These are phyloP conservation scores for Drosophila takahashii DNA, from an alignment of 1,140 invertebrate genomes.

Conservation along the genomic window DNA sequence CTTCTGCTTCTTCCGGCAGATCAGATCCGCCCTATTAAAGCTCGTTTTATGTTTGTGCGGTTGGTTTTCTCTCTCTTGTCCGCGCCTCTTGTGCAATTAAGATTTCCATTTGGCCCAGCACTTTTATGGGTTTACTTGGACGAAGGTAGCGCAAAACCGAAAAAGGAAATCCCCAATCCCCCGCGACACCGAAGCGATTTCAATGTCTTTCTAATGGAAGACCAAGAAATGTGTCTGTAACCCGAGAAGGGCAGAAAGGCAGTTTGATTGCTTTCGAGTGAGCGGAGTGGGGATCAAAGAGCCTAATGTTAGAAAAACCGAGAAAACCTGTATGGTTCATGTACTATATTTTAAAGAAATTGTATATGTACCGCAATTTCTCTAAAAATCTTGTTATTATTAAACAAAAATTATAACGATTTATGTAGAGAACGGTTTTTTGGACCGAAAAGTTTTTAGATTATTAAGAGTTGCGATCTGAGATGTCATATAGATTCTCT, in stretches of 20 bases:
- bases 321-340: neutral
- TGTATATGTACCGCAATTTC: neutral
- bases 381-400: too few species aligned
- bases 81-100: constrained; percentile 63
- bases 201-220: constrained; percentile 83
- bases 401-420: too few species aligned
- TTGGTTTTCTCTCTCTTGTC: constrained; percentile 5
- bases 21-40: constrained; percentile 15
- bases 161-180: constrained; percentile 15
- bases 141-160: constrained; percentile 46
- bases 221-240: constrained; percentile 75
- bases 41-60: constrained; percentile 6
- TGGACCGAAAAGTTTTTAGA: too few species aligned
- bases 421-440: too few species aligned
- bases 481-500: too few species aligned
- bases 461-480: too few species aligned
- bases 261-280: constrained; percentile 55
- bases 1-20: constrained; percentile 9
- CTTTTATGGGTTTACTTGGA: constrained; percentile 67
- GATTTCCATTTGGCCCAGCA: constrained; percentile 57
- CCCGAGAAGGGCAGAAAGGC: constrained; percentile 47
- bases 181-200: constrained; percentile 32
- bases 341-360: too few species aligned
- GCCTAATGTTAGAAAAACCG: constrained; percentile 23
- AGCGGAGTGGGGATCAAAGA: constrained; percentile 20